Evolutionary conservation across 53 echinoderm and acorn worm species (phyloP).

Genomic region (Arbacia lixula): DNA sequence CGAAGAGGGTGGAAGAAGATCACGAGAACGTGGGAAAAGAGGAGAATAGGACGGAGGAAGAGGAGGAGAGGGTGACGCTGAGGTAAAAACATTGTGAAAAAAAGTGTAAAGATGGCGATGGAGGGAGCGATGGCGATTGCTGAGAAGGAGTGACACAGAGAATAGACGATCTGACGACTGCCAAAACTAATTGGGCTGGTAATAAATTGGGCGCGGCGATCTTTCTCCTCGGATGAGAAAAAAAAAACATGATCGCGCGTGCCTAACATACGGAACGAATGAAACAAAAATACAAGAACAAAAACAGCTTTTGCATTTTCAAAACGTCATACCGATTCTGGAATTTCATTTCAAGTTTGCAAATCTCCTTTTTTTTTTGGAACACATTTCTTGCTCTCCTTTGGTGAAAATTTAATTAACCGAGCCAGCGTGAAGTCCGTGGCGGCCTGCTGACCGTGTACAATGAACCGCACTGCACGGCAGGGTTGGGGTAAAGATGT

Average conservation of each 20-base stretch:
- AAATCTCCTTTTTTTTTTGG: conserved; percentile 22
- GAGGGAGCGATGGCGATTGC: no score
- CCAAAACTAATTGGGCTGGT: no score
- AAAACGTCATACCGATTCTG: conserved; percentile 44
- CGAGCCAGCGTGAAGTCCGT: conserved; percentile 25
- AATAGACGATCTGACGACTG: no score
- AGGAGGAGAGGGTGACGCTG: not conserved
- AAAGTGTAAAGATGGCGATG: no score
- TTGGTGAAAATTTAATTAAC: conserved; percentile 63
- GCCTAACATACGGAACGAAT: conserved; percentile 28
- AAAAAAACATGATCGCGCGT: conserved; percentile 7
- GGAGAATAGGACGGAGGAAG: not conserved
- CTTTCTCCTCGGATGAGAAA: not conserved
- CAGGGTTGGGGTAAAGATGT: not conserved
- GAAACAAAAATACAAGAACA: conserved; percentile 26
- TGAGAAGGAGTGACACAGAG: no score
- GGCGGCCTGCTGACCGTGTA: conserved; percentile 31
- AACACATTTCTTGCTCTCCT: conserved; percentile 45
- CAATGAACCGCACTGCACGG: conserved; percentile 25
- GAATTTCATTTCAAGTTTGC: conserved; percentile 38
- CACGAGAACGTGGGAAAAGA: not conserved
- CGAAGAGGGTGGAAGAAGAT: not conserved
- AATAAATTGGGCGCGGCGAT: no score
- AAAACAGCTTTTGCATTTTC: not conserved
- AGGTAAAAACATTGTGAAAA: no score